Evolutionary conservation across 2,888 invertebrate genomes (phyloP).

Genomic region (Plusia festucae): DNA sequence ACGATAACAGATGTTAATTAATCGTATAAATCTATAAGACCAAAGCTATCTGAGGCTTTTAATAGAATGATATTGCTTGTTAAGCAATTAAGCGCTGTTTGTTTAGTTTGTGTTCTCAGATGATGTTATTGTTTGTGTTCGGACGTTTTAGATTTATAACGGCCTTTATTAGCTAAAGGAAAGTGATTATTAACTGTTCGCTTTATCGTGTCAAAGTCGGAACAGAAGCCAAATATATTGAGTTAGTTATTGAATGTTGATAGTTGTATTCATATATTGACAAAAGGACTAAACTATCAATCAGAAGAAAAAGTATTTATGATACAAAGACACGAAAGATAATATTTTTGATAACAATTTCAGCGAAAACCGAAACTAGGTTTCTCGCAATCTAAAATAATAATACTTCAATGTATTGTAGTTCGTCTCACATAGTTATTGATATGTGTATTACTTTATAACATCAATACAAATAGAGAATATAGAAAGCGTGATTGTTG

Average conservation of each 20-base stretch:
- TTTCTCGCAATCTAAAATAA: no score
- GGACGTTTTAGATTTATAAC: slow-evolving; percentile 22
- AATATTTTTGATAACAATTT: no score
- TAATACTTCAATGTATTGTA: no score
- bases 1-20: slow-evolving; percentile 86
- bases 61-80: slow-evolving; percentile 66
- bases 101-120: slow-evolving; percentile 29
- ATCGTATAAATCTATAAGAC: slow-evolving; percentile 79
- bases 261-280: neutral
- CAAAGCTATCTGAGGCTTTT: slow-evolving; percentile 50
- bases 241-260: neutral
- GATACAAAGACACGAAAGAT: no score
- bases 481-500: no score
- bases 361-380: no score
- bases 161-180: slow-evolving; percentile 12
- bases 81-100: slow-evolving; percentile 58
- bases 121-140: slow-evolving; percentile 32
- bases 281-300: neutral
- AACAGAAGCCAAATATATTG: slow-evolving; percentile 1
- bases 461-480: no score
- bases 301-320: neutral
- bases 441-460: no score
- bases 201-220: neutral
- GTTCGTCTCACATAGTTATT: no score
- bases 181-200: slow-evolving; percentile 23